Evolutionary conservation across 2,113 vertebrate species (phyloP).

Genomic region (Toxotes chatareus): DNA sequence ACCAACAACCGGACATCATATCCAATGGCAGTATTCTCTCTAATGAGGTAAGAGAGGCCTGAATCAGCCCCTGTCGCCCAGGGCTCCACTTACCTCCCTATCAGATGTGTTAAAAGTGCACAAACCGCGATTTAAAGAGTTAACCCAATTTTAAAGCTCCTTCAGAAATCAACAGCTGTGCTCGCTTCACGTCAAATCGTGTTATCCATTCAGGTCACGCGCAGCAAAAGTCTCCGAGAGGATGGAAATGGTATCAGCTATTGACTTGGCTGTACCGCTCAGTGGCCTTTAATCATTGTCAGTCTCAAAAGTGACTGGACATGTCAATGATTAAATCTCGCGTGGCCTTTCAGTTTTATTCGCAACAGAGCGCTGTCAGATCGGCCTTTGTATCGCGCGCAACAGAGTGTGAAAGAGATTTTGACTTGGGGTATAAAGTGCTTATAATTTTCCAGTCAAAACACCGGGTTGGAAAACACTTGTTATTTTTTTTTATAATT

Average conservation of each 20-base stretch:
- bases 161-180: slow-evolving; percentile 16
- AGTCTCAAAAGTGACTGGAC: slow-evolving; percentile 39
- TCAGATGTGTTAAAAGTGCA: not conserved
- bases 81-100: not conserved
- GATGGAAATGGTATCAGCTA: slow-evolving; percentile 14
- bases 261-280: slow-evolving; percentile 53
- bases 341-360: slow-evolving; percentile 47
- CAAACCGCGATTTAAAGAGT: not conserved
- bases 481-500: not conserved
- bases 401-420: not conserved
- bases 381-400: not conserved
- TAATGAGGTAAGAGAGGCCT: slow-evolving; percentile 90
- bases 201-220: slow-evolving; percentile 38
- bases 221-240: slow-evolving; percentile 11
- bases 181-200: slow-evolving; percentile 1
- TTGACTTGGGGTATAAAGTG: not conserved
- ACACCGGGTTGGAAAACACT: not conserved
- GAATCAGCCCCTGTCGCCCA: not conserved
- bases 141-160: slow-evolving; percentile 5
- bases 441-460: not conserved
- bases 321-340: slow-evolving; percentile 49
- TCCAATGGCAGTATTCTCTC: slow-evolving; percentile 97
- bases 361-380: slow-evolving; percentile 19
- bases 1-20: slow-evolving; percentile 98
- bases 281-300: slow-evolving; percentile 57